Percentiles rank a stretch among this genome's conserved stretches.
Conservation (phyloP, 2,797 vertebrate genomes). For the Sebastes itinus region DNA sequence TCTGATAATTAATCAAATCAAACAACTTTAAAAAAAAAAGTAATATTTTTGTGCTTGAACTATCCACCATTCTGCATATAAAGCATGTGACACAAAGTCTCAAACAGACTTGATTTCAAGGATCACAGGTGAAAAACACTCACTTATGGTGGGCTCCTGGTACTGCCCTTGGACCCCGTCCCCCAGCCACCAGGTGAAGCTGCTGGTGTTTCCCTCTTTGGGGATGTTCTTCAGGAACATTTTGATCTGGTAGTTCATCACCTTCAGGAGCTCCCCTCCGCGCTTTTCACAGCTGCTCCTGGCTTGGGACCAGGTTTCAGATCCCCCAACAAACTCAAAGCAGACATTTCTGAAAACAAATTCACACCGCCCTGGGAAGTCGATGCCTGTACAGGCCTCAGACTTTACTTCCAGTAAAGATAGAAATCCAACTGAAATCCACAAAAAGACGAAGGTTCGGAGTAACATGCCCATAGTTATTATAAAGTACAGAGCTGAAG, state of each 20-base stretch:
- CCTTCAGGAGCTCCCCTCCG: conserved; percentile 74
- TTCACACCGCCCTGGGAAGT: conserved; percentile 6
- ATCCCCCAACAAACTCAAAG: conserved; percentile 68
- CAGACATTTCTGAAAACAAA: conserved; percentile 57
- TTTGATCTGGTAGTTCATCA: conserved; percentile 37
- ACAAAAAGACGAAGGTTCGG: conserved; percentile 52
- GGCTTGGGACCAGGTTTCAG: conserved; percentile 70
- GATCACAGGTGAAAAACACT: conserved; percentile 44
- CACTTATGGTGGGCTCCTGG: conserved; percentile 45
- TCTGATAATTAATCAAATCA: not conserved
- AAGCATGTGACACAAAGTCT: not conserved
- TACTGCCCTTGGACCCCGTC: conserved; percentile 1
- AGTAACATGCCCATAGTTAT: conserved; percentile 63
- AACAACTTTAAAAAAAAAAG: not conserved
- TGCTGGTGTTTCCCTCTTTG: not conserved
- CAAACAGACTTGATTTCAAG: not conserved
- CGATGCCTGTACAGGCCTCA: not conserved
- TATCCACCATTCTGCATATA: not conserved
- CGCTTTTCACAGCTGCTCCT: conserved; percentile 54
- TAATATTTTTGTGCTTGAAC: not conserved
- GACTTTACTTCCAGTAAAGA: not conserved
- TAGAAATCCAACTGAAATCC: conserved; percentile 65
- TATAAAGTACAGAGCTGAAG: conserved; percentile 21
- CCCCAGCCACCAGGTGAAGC: conserved; percentile 78
- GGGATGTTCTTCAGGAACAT: conserved; percentile 52